phyloP scores from a whole-genome alignment of 1,140 invertebrate genomes.

The Macrobrachium nipponense region DNA sequence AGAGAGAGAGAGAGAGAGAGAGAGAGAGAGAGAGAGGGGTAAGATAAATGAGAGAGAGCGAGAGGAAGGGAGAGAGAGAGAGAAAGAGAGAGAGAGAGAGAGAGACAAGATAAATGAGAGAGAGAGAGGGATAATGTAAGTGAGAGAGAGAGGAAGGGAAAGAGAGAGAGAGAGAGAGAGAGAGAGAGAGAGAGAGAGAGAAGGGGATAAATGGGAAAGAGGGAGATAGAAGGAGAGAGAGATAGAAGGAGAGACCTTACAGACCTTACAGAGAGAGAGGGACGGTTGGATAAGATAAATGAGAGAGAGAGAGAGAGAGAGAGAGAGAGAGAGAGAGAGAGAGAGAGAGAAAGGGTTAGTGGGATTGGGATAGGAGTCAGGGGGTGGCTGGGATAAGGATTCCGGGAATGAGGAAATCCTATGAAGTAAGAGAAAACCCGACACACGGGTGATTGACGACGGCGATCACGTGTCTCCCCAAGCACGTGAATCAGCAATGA shows the following conservation, averaged over 20 bases:
- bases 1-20: background rate
- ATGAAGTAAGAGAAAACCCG: too few species aligned
- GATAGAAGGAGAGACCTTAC: too few species aligned
- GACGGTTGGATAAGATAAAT: too few species aligned
- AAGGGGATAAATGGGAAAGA: background rate
- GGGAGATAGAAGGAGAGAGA: constrained; percentile 7
- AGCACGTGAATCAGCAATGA: too few species aligned
- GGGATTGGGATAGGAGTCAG: background rate
- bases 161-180: background rate
- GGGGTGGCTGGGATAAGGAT: background rate
- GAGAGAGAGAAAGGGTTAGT: background rate
- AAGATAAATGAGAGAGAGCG: background rate
- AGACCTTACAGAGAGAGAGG: background rate
- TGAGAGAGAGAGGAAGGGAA: background rate
- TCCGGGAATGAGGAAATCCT: too few species aligned
- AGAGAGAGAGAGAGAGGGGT: background rate
- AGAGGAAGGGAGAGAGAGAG: background rate
- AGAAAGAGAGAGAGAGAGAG: background rate
- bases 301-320: background rate
- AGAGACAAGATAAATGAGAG: background rate
- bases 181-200: background rate
- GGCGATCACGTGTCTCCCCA: too few species aligned
- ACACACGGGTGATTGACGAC: too few species aligned
- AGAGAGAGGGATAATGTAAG: background rate
- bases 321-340: background rate